These are phyloP conservation scores for Calameuta pallipes DNA, from an alignment of 2,888 invertebrate genomes.

Conservation along the genomic window DNA sequence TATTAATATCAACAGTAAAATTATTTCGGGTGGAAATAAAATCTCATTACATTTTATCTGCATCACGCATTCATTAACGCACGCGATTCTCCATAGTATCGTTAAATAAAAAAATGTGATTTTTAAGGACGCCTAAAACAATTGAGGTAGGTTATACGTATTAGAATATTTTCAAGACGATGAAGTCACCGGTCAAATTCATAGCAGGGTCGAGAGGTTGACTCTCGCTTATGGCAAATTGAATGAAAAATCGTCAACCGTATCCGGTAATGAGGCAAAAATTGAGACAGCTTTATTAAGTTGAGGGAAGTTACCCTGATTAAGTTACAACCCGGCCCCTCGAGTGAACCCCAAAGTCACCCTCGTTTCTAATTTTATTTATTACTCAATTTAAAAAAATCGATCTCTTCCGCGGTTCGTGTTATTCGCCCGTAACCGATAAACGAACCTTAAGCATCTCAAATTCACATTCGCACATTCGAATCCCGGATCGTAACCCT, in stretches of 20 bases:
- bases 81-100: not conserved
- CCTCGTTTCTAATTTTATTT: conserved; percentile 63
- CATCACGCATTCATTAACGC: not conserved
- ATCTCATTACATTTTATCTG: not conserved
- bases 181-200: not conserved
- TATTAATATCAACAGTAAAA: no score
- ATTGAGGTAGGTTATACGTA: not conserved
- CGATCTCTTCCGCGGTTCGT: conserved; percentile 42
- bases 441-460: conserved; percentile 25
- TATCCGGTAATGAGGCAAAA: conserved; percentile 61
- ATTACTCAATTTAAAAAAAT: conserved; percentile 64
- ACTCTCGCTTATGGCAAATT: conserved; percentile 32
- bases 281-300: conserved; percentile 65
- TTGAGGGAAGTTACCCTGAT: conserved; percentile 60
- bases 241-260: conserved; percentile 46
- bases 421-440: conserved; percentile 39
- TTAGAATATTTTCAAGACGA: not conserved
- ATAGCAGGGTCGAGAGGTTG: not conserved
- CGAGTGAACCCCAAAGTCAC: conserved; percentile 44
- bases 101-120: not conserved
- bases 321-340: conserved; percentile 53
- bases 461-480: not conserved
- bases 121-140: not conserved
- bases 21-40: not conserved
- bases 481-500: not conserved